Percentiles rank a stretch among this genome's conserved stretches.
Conservation (phyloP, 2,888 invertebrate genomes). For the Athrips mouffetella region DNA sequence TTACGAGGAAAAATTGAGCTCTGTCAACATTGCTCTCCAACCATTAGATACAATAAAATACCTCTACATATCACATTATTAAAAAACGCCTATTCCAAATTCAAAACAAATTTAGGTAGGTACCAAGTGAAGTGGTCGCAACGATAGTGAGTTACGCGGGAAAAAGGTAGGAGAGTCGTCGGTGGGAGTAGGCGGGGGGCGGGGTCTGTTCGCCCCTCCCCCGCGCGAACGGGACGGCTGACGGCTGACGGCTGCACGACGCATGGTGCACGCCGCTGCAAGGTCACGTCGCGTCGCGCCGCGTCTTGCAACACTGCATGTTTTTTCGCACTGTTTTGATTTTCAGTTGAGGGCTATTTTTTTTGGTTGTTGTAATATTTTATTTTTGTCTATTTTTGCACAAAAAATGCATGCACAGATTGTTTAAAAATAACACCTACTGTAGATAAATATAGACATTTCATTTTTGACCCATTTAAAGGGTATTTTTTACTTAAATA, state of each 20-base stretch:
- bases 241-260: constrained; percentile 30
- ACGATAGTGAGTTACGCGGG: constrained; percentile 59
- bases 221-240: constrained; percentile 54
- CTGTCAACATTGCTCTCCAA: not conserved
- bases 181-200: constrained; percentile 66
- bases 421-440: no score
- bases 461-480: no score
- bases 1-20: not conserved
- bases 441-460: no score
- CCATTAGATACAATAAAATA: not conserved
- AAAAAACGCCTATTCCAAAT: constrained; percentile 15
- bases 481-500: no score
- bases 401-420: no score
- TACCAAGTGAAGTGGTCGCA: constrained; percentile 35
- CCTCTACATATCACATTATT: not conserved
- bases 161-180: constrained; percentile 51
- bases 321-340: constrained; percentile 45
- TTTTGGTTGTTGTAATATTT: not conserved
- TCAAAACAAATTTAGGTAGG: constrained; percentile 32
- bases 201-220: constrained; percentile 46
- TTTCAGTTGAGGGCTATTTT: not conserved
- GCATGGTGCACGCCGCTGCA: constrained; percentile 44
- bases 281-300: constrained; percentile 5
- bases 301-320: constrained; percentile 10
- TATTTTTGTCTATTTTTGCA: not conserved